Evolutionary conservation across 1,140 invertebrate species (phyloP), one percentile per base, ranked within the genome.

Genomic region (Habropoda laboriosa): DNA sequence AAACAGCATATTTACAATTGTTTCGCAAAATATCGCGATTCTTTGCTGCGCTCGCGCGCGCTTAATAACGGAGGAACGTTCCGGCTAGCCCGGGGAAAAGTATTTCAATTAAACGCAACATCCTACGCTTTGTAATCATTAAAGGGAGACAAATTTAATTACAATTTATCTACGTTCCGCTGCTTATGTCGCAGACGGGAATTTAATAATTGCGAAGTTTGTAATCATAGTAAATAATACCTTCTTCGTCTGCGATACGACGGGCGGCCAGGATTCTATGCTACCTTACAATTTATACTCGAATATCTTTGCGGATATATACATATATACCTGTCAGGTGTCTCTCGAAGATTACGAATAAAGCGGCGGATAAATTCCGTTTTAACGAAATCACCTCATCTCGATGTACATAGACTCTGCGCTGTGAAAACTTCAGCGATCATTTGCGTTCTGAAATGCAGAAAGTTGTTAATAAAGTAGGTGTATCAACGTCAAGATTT

Each of bases 71-170:
- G 12, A 49, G 35, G 42, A 49, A 32, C 6, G 30, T 13, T 49
- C 30, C 27, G 35, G 13, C 30, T 49, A 2, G 0, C n/a, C n/a
- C 4, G 2, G 18, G 27, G 16, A 30, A 21, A 49, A 45, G 12
- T 49, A 67, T 67, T 67, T 67, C 64, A 47, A 67, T 67, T 67
- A 49, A n/a, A n/a, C 64, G 18, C 21, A 32, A 49, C 27, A 18
- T 30, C 13, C 24, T 21, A 38, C 63, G 63, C 8, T 27, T 21
- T 10, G 16, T 7, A n/a, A 30, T 30, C 24, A 16, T 67, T 67
- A 67, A 67, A 67, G 45, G 35, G 30, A 13, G 42, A 49, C 2
- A n/a, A 32, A 67, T 47, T 49, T 49, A 67, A 67, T 67, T 67
- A 67, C 13, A 49, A 67, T 67, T 32, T 13, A 47, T 49, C 30